Conservation (phyloP, 1,140 invertebrate genomes). For the fruit fly (Drosophila melanogaster) region Release_6_plus_ISO1_MT NT_033777.3:29527501-29528000, state of each 20-base stretch:
- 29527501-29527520: slow-evolving; percentile 78
- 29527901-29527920: neutral
- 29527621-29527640: slow-evolving; percentile 3
- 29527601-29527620: neutral
- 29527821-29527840: slow-evolving; percentile 57
- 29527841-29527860: slow-evolving; percentile 25
- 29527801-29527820: slow-evolving; percentile 65
- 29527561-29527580: neutral
- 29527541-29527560: slow-evolving; percentile 45
- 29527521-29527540: slow-evolving; percentile 31
- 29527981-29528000: neutral
- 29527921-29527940: slow-evolving; percentile 1
- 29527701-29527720: slow-evolving; percentile 19
- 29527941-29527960: slow-evolving; percentile 13
- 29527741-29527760: slow-evolving; percentile 79
- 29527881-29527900: slow-evolving; percentile 33
- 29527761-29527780: slow-evolving; percentile 77
- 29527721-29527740: slow-evolving; percentile 81
- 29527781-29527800: slow-evolving; percentile 80
- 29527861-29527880: slow-evolving; percentile 41
- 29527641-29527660: neutral
- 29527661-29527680: slow-evolving; percentile 38
- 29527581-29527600: neutral
- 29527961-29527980: neutral
- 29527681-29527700: slow-evolving; percentile 23